A percentile compares a stretch with the other conserved stretches of the same genome.
Evolutionary conservation across 1,140 invertebrate species (phyloP).

Genomic region (Musca domestica): DNA sequence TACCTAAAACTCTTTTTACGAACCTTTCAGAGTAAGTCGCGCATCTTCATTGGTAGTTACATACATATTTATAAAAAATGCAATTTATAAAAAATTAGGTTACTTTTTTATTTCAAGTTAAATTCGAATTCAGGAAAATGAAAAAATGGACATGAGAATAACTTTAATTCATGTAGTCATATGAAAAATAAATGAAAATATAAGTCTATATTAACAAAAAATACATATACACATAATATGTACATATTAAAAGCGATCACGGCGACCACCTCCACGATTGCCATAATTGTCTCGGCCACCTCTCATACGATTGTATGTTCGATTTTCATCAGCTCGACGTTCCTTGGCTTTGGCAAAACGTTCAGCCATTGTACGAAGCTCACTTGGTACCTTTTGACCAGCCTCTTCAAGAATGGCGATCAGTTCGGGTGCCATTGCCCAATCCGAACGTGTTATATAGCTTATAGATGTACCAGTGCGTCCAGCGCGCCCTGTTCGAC

Average conservation of each 20-base stretch:
- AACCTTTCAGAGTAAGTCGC: too few relatives aligned
- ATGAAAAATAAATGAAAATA: too few relatives aligned
- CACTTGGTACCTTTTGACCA: constrained; percentile 71
- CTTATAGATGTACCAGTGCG: constrained; percentile 77
- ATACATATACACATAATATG: too few relatives aligned
- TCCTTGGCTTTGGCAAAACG: constrained; percentile 66
- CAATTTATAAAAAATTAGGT: too few relatives aligned
- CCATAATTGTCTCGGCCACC: constrained; percentile 35
- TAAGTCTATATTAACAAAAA: too few relatives aligned
- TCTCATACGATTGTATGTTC: constrained; percentile 42
- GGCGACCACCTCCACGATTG: constrained; percentile 27
- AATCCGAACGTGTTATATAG: constrained; percentile 78
- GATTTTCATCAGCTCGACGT: constrained; percentile 55
- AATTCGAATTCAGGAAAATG: too few relatives aligned
- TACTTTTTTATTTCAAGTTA: too few relatives aligned
- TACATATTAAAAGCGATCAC: constrained; percentile 3
- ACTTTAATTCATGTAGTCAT: too few relatives aligned
- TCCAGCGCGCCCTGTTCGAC: constrained; percentile 84
- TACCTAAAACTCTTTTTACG: too few relatives aligned
- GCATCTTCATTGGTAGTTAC: too few relatives aligned
- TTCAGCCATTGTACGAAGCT: constrained; percentile 68
- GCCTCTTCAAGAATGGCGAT: constrained; percentile 81
- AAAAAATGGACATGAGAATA: too few relatives aligned
- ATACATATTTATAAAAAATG: too few relatives aligned
- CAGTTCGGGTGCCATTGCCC: constrained; percentile 73